A percentile compares a stretch with the other conserved stretches of the same genome.
These are phyloP conservation scores for Chelon auratus DNA, from an alignment of 2,797 vertebrate genomes.

Conservation along the genomic window DNA sequence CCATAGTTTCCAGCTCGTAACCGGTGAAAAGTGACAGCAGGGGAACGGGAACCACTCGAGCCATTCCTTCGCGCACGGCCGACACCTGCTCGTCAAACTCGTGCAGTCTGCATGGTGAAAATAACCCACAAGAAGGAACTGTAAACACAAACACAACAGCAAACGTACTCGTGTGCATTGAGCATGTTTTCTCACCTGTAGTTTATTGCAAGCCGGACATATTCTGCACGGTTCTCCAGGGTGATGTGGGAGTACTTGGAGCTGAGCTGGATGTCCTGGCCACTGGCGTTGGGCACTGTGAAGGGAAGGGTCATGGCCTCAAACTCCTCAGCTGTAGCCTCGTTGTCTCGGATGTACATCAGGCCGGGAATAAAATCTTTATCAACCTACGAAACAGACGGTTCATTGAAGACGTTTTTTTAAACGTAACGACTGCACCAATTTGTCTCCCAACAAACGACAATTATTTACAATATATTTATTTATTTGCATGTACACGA, in stretches of 20 bases:
- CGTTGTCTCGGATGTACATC: constrained; percentile 99
- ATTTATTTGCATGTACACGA: not conserved
- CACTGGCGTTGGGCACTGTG: constrained; percentile 96
- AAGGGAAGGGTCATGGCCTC: constrained; percentile 98
- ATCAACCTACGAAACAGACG: constrained; percentile 89
- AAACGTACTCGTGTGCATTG: not conserved
- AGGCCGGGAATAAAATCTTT: constrained; percentile 99
- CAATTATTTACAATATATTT: not conserved
- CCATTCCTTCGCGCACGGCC: constrained; percentile 98
- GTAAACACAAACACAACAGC: not conserved
- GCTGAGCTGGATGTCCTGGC: constrained; percentile 97
- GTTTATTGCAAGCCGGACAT: constrained; percentile 96
- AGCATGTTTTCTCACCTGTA: constrained; percentile 87
- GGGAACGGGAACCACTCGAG: constrained; percentile 95
- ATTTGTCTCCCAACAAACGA: not conserved
- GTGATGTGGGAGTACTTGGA: constrained; percentile 97
- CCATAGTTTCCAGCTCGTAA: constrained; percentile 98
- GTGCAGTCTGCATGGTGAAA: constrained; percentile 87
- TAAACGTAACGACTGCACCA: not conserved
- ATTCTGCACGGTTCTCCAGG: constrained; percentile 94
- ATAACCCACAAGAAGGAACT: no score
- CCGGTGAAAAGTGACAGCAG: constrained; percentile 97
- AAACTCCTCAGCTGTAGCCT: constrained; percentile 96
- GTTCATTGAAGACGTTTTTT: not conserved
- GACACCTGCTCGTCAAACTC: constrained; percentile 99